A percentile compares a stretch with the other conserved stretches of the same genome.
Evolutionary conservation across 2,113 vertebrate species (phyloP).

Genomic region (Anoura caudifer): DNA sequence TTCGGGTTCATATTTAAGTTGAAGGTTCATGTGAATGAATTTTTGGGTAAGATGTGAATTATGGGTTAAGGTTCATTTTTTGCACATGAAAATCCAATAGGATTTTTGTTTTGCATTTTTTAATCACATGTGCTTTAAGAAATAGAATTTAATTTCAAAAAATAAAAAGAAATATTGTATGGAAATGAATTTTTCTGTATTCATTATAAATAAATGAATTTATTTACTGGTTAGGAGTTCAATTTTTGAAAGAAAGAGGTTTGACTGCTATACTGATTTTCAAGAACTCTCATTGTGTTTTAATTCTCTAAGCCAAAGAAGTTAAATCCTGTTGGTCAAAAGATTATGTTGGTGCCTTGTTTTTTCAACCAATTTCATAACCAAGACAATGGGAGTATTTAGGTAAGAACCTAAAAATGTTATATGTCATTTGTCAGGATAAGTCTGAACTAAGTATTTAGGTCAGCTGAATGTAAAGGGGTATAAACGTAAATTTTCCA

Average conservation of each 20-base stretch:
- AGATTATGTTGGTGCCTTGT: not conserved
- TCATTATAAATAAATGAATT: too few species aligned
- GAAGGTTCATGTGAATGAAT: not conserved
- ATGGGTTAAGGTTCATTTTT: not conserved
- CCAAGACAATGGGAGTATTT: not conserved
- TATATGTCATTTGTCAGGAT: not conserved
- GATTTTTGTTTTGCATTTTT: not conserved
- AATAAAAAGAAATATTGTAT: not conserved
- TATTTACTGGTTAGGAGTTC: not conserved
- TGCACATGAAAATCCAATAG: not conserved
- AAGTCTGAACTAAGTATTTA: not conserved
- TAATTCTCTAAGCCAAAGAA: not conserved
- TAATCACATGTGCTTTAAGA: not conserved
- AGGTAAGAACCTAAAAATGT: not conserved
- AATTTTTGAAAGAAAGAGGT: not conserved
- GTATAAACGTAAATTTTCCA: not conserved
- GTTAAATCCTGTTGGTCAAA: not conserved
- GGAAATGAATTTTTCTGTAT: not conserved
- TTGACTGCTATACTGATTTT: not conserved
- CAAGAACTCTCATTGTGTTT: not conserved
- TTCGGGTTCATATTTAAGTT: not conserved
- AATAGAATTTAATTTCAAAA: slow-evolving; percentile 20
- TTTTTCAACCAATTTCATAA: not conserved
- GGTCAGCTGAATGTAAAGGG: not conserved
- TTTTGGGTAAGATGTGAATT: not conserved